These are phyloP conservation scores for Lacerta viridis DNA, from an alignment of 2,797 vertebrate genomes.

Conservation along the genomic window DNA sequence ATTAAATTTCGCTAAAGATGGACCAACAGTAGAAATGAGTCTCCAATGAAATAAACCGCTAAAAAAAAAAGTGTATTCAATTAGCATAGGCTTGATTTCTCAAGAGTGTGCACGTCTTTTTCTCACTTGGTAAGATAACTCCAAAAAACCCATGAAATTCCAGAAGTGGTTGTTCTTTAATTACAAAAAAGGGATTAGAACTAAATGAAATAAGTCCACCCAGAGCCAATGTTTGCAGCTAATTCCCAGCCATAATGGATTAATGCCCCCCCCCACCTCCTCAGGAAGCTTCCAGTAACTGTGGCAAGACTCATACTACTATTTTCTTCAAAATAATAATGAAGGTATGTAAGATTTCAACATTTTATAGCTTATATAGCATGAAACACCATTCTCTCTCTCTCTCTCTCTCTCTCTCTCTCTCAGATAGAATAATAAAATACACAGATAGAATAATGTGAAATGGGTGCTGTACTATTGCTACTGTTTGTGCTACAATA, in stretches of 20 bases:
- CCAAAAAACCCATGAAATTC: not conserved
- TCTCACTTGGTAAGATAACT: constrained; percentile 25
- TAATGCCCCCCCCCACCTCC: not conserved
- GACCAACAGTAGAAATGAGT: constrained; percentile 19
- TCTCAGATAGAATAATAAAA: not conserved
- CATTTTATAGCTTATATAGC: not conserved
- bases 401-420: too few species aligned
- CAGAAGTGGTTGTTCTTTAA: not conserved
- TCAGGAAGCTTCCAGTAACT: not conserved
- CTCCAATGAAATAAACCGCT: not conserved
- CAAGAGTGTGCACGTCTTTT: not conserved
- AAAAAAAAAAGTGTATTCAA: constrained; percentile 14
- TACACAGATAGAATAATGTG: too few species aligned
- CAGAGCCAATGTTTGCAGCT: constrained; percentile 7
- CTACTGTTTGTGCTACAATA: not conserved
- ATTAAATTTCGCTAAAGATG: not conserved
- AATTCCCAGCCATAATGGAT: not conserved
- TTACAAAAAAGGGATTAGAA: not conserved
- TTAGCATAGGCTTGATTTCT: constrained; percentile 36
- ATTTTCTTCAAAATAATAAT: constrained; percentile 22
- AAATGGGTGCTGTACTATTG: not conserved
- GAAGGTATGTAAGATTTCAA: not conserved
- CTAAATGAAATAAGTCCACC: constrained; percentile 34
- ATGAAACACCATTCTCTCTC: not conserved
- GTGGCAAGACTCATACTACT: not conserved